Evolutionary conservation across 2,113 vertebrate species (phyloP).

Genomic region (Heterotis niloticus): DNA sequence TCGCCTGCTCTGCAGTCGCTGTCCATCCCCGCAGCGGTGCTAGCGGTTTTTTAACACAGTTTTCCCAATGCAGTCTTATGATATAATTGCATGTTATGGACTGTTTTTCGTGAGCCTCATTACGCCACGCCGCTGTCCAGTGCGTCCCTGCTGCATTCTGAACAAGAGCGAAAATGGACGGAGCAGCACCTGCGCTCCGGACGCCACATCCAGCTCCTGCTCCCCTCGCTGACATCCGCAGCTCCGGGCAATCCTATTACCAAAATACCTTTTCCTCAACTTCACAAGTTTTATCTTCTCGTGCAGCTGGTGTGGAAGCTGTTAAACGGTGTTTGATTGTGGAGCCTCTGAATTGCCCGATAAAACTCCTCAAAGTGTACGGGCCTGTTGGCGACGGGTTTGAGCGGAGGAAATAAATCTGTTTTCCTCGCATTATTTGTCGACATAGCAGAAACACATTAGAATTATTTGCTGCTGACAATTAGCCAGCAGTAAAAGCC

Average conservation of each 20-base stretch:
- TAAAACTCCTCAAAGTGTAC: constrained; percentile 4
- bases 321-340: constrained; percentile 22
- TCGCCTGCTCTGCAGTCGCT: neutral
- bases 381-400: neutral
- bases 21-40: neutral
- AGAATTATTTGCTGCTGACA: neutral
- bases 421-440: constrained; percentile 19
- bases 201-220: neutral
- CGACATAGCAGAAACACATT: constrained; percentile 25
- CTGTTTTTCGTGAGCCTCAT: neutral
- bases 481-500: neutral
- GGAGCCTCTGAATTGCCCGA: neutral
- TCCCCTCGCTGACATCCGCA: constrained; percentile 9
- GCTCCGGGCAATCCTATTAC: constrained; percentile 30
- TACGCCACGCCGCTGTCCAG: neutral
- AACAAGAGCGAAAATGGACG: constrained; percentile 1
- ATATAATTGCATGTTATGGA: neutral
- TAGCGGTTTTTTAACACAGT: neutral
- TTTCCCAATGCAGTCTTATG: neutral
- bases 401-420: neutral
- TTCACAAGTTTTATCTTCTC: constrained; percentile 24
- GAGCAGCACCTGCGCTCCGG: neutral
- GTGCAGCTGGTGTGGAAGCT: constrained; percentile 11
- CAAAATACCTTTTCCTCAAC: neutral
- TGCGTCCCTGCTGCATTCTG: neutral